Base-by-base conservation (phyloP, 2,888 invertebrate species). In the Ecliptopera silaceata region DNA sequence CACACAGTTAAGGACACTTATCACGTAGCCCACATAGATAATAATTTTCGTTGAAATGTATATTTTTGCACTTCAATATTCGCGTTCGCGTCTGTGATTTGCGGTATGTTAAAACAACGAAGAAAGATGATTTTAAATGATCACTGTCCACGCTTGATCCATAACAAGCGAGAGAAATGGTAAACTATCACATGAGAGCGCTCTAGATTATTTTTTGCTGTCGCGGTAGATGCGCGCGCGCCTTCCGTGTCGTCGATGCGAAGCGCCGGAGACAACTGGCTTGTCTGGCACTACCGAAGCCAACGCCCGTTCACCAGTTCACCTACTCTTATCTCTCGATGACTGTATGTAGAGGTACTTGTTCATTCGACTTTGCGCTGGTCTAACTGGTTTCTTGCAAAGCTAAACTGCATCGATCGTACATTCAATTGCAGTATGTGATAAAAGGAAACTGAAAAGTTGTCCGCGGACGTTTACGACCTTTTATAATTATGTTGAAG, bases 271-370 rank as follows among this genome's bases (percentile, higher is more conserved):
- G 81, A 82, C 74, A 79, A 91, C 90, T 89, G 86, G 69, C 71
- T 26, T 41, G 36, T 63, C 49, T 50, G 71, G 64, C 73, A 77
- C 81, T 75, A 76, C 72, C 73, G 70, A 72, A 77, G 84, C 79
- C 84, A 84, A 86, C 84, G 86, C 86, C 87, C 88, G 88, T 81
- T 85, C 86, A 83, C 88, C 83, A 82, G 84, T 84, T 84, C 84
- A 83, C 85, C 84, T 82, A 84, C 83, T 86, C 82, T 89, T 89
- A 88, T 89, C 88, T 84, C 69, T 70, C 78, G 80, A 83, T 80
- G 83, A 77, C 80, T 76, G 74, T 76, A 73, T 70, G 68, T 65
- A 65, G 60, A 66, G 64, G 71, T 65, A 70, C 69, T 77, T 69
- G 73, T 75, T 79, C 74, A 72, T 79, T 77, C 74, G 71, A 70